A percentile compares a stretch with the other conserved stretches of the same genome.
These are phyloP conservation scores for Silurus lanzhouensis DNA, from an alignment of 2,797 vertebrate genomes.

Conservation along the genomic window DNA sequence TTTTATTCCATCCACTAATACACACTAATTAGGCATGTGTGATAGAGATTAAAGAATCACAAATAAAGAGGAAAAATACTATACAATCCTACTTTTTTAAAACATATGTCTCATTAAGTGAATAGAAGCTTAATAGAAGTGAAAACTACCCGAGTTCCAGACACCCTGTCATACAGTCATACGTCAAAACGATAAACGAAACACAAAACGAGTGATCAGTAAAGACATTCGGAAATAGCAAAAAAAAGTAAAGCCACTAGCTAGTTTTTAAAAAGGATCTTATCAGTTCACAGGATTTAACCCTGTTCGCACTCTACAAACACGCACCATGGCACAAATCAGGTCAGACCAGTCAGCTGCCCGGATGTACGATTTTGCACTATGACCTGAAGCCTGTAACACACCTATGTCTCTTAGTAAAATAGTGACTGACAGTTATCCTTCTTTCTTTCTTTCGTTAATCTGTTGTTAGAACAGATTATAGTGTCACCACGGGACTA, in stretches of 20 bases:
- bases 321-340: constrained; percentile 3
- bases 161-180: background rate
- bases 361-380: constrained; percentile 2
- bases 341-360: constrained; percentile 26
- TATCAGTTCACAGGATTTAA: constrained; percentile 23
- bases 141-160: constrained; percentile 50
- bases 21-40: background rate
- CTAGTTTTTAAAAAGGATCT: background rate
- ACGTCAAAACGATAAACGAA: constrained; percentile 2
- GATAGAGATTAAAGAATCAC: background rate
- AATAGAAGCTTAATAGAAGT: too few relatives aligned
- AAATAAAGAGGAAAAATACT: background rate
- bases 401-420: background rate
- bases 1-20: background rate
- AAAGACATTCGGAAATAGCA: background rate
- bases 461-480: constrained; percentile 16
- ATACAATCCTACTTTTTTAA: background rate
- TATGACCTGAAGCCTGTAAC: background rate
- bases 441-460: background rate
- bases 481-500: background rate
- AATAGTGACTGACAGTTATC: background rate
- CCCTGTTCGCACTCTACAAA: background rate
- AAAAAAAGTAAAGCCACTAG: background rate
- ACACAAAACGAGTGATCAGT: constrained; percentile 8
- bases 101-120: background rate